A percentile compares a stretch with the other conserved stretches of the same genome.
Conservation (phyloP, 2,888 invertebrate species). For the Drosophila prostipennis region DNA sequence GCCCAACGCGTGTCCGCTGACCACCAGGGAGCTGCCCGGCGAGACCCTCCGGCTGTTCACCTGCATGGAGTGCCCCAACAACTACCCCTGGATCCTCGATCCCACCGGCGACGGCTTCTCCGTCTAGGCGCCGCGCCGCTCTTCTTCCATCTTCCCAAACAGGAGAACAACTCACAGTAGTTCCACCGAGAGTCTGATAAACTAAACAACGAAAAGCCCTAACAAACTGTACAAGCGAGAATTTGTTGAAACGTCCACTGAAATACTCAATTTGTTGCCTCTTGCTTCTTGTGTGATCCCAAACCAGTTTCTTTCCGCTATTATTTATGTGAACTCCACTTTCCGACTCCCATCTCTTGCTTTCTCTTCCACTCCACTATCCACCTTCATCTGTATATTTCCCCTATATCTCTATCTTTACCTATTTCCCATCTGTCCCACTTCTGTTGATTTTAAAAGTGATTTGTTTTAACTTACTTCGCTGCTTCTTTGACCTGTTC, state of each 20-base stretch:
- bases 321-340: slow-evolving; percentile 56
- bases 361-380: slow-evolving; percentile 7
- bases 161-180: slow-evolving; percentile 79
- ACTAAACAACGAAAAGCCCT: slow-evolving; percentile 63
- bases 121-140: slow-evolving; percentile 85
- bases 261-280: slow-evolving; percentile 56
- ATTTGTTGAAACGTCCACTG: slow-evolving; percentile 32
- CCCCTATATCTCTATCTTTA: slow-evolving; percentile 25
- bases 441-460: slow-evolving; percentile 62
- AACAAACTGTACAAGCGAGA: slow-evolving; percentile 18
- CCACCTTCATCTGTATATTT: slow-evolving; percentile 21
- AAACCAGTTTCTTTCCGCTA: slow-evolving; percentile 18
- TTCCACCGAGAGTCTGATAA: slow-evolving; percentile 85
- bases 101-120: slow-evolving; percentile 97
- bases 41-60: slow-evolving; percentile 96
- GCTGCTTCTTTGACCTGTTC: slow-evolving; percentile 68
- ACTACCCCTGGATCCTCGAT: slow-evolving; percentile 97
- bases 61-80: slow-evolving; percentile 97
- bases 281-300: slow-evolving; percentile 31
- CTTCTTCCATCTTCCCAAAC: slow-evolving; percentile 41
- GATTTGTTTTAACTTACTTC: slow-evolving; percentile 64
- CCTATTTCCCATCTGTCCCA: slow-evolving; percentile 29
- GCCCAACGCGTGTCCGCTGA: slow-evolving; percentile 95
- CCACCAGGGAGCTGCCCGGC: slow-evolving; percentile 95
- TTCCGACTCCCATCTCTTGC: slow-evolving; percentile 40